phyloP scores from a whole-genome alignment of 2,888 invertebrate genomes.

The Apamea sordens region DNA sequence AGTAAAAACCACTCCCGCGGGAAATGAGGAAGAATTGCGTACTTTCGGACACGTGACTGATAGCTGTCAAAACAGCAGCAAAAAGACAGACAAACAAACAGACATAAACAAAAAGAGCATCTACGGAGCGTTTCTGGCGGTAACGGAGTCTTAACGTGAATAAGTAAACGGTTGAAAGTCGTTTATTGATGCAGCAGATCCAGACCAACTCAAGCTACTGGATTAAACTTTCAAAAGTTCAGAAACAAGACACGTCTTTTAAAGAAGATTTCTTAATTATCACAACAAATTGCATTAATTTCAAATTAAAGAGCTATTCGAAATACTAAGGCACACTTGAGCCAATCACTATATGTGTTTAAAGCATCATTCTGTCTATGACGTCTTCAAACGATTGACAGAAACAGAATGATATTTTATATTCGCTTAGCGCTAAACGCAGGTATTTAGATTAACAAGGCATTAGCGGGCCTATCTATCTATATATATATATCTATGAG shows the following conservation, averaged over 20 bases:
- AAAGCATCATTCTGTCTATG: neutral
- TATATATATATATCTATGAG: neutral
- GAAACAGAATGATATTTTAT: neutral
- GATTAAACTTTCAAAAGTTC: slow-evolving; percentile 22
- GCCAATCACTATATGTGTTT: neutral
- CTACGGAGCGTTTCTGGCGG: neutral
- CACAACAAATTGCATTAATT: neutral
- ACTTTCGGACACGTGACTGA: slow-evolving; percentile 44
- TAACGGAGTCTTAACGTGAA: slow-evolving; percentile 11
- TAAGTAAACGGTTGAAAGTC: slow-evolving; percentile 19
- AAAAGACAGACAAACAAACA: slow-evolving; percentile 8
- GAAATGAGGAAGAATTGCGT: slow-evolving; percentile 48
- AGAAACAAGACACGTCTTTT: slow-evolving; percentile 6
- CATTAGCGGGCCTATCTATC: neutral
- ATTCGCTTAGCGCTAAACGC: neutral
- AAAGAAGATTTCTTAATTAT: neutral
- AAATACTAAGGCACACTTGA: neutral
- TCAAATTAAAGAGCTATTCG: neutral
- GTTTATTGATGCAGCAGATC: slow-evolving; percentile 8
- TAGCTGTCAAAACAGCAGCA: slow-evolving; percentile 50
- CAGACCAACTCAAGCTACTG: slow-evolving; percentile 6
- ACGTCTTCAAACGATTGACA: neutral
- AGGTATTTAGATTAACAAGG: neutral
- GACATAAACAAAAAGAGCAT: neutral
- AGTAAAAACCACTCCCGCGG: slow-evolving; percentile 32